A percentile compares a stretch with the other conserved stretches of the same genome.
phyloP scores from a whole-genome alignment of 2,797 vertebrate genomes.

The Periparus ater region DNA sequence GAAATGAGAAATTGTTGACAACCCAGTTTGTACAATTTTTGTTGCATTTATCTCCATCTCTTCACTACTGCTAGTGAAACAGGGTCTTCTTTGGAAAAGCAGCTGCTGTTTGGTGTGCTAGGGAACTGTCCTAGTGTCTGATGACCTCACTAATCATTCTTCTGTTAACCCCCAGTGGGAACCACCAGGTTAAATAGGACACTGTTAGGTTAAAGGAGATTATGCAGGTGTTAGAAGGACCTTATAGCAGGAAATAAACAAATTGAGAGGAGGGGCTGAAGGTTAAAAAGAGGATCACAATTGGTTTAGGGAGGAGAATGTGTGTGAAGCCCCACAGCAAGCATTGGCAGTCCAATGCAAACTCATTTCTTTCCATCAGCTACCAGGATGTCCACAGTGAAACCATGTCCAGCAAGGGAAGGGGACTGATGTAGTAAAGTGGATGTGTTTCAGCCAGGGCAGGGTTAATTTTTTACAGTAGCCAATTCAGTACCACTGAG shows the following conservation, averaged over 20 bases:
- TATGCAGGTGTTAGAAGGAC: background rate
- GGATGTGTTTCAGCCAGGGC: background rate
- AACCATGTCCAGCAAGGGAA: background rate
- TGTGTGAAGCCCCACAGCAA: background rate
- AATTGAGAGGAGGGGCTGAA: background rate
- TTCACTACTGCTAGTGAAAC: background rate
- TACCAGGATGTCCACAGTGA: background rate
- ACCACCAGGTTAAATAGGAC: background rate
- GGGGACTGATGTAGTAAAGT: background rate
- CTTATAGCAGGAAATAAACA: background rate
- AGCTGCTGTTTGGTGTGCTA: background rate
- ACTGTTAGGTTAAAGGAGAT: background rate
- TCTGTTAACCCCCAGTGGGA: background rate
- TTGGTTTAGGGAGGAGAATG: background rate
- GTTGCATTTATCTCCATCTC: background rate
- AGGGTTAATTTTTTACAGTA: background rate
- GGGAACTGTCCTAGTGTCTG: background rate
- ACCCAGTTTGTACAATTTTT: background rate
- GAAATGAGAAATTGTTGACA: background rate
- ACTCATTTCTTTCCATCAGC: background rate
- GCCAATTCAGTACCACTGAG: rapidly evolving
- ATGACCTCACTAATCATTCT: background rate
- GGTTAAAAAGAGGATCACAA: background rate
- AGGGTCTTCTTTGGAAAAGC: background rate
- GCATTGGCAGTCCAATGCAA: background rate